These are phyloP conservation scores for Drosophila mercatorum DNA, from an alignment of 2,888 invertebrate genomes.

Conservation along the genomic window DNA sequence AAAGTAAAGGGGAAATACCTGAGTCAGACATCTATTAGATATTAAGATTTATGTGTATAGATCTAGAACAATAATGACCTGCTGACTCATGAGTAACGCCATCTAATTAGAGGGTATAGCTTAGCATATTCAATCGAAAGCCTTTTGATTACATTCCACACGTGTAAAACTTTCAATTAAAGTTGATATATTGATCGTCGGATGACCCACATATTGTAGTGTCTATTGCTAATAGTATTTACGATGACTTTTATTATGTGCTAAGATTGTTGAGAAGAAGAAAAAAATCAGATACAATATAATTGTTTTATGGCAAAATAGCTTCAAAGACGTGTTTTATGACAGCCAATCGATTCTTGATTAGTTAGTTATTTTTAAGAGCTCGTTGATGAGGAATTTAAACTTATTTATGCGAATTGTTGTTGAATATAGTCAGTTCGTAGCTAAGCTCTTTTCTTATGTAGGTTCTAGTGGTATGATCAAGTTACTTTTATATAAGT, in stretches of 20 bases:
- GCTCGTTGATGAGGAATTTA: conserved; percentile 3
- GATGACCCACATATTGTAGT: conserved; percentile 63
- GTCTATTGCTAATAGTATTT: conserved; percentile 13
- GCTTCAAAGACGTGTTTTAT: conserved; percentile 33
- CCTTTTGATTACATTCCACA: not conserved
- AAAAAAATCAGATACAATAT: conserved; percentile 23
- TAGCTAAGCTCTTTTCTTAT: not conserved
- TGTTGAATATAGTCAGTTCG: conserved; percentile 1
- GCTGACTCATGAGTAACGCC: not conserved
- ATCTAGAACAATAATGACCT: not conserved
- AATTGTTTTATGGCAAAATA: conserved; percentile 51
- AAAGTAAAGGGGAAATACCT: not conserved
- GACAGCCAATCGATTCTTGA: conserved; percentile 43
- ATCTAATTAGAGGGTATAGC: conserved; percentile 9
- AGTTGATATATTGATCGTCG: conserved; percentile 25
- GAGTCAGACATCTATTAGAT: not conserved
- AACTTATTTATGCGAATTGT: conserved; percentile 13
- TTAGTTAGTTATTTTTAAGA: conserved; percentile 21
- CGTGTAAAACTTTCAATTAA: conserved; percentile 28
- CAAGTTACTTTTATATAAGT: not conserved
- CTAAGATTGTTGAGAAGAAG: conserved; percentile 46
- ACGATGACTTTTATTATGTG: conserved; percentile 57
- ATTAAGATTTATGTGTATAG: not conserved
- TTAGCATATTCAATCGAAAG: not conserved
- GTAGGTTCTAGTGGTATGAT: not conserved